Evolutionary conservation across 2,797 vertebrate species (phyloP), one percentile per base, ranked within the genome.

Genomic region (Gallinago solitaria): DNA sequence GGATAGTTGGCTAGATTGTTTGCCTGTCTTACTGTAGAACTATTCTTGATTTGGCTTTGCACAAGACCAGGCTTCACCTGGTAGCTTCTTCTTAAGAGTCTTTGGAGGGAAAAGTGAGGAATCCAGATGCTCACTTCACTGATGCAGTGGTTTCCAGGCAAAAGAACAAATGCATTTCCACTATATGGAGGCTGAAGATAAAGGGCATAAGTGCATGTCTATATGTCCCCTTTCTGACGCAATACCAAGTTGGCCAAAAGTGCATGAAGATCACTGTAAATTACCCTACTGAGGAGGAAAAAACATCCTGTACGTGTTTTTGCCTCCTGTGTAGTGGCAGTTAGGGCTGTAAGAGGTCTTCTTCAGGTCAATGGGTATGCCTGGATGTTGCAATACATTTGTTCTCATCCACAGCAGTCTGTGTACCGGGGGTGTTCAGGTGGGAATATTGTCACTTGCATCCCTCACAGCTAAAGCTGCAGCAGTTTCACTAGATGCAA

Each of bases 161-260:
- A 79, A 30, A 56, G 15, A 68, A 65, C 5, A n/a, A 56, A 35
- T 25, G 5, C 4, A 6, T 53, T 85, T 83, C 35, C 50, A 8
- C 35, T 54, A 3, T 9, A 4, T 0, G 6, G 33, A n/a, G 23
- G 19, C 28, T 84, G 51, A n/a, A 45, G 27, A 23, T 28, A 30
- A 35, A 21, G 16, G 8, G 6, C 33, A 1, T 4, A 20, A 28
- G 5, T 4, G 2, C 11, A 3, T 37, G 16, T 56, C 63, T 33
- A 1, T 47, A 3, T 28, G 13, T 51, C 10, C 23, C 8, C 32
- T 50, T 70, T 85, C 35, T 54, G 41, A 83, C 17, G 20, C 47
- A 50, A 41, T 17, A 30, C 16, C 56, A 39, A 39, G 3, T 5
- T 3, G 2, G 27, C 19, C 47, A 56, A 35, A 70, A 35, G 30